These are phyloP conservation scores for Eupithecia exiguata DNA, from an alignment of 2,888 invertebrate species.

Conservation along the genomic window DNA sequence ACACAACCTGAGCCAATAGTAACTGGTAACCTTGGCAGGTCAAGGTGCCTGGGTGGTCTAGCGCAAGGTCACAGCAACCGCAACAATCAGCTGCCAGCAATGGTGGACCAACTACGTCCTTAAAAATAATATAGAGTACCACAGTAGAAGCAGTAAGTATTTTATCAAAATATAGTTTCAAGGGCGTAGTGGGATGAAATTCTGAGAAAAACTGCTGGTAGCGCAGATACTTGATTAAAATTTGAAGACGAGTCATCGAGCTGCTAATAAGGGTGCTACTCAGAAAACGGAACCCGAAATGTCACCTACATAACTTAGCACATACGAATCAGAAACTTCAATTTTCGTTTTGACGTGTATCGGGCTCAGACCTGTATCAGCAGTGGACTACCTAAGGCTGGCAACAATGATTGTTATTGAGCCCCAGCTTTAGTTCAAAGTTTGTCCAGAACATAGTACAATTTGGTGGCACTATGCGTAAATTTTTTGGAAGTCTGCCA, in stretches of 20 bases:
- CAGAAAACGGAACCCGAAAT: neutral
- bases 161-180: neutral
- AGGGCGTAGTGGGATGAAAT: neutral
- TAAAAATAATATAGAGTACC: slow-evolving; percentile 34
- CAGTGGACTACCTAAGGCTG: neutral
- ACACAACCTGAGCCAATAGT: slow-evolving; percentile 25
- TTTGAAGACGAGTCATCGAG: neutral
- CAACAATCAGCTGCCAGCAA: slow-evolving; percentile 44
- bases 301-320: neutral
- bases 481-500: slow-evolving; percentile 34
- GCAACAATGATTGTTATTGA: neutral
- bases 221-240: neutral
- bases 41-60: slow-evolving; percentile 49
- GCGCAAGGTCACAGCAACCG: slow-evolving; percentile 56
- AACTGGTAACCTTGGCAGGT: slow-evolving; percentile 60
- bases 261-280: neutral
- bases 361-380: neutral
- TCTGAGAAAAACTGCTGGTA: neutral
- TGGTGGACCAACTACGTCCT: slow-evolving; percentile 34
- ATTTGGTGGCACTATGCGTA: neutral
- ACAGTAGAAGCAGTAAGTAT: neutral
- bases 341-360: neutral
- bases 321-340: neutral
- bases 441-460: neutral
- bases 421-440: neutral